Base-by-base conservation (phyloP, 2,888 invertebrate species). In the Gymnosoma rotundatum region DNA sequence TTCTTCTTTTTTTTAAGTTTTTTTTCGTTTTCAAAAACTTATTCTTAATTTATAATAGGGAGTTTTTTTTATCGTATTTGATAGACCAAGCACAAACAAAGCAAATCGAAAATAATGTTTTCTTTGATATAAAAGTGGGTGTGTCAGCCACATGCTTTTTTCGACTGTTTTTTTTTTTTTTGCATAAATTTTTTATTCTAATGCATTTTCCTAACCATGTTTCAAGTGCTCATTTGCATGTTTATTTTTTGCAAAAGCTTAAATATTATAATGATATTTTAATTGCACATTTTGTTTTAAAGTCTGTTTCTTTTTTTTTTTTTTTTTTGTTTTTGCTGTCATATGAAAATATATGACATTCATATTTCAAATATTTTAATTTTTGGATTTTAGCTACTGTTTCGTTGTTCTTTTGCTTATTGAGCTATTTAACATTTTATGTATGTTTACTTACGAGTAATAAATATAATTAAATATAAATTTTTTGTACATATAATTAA, bases 211-310 rank as follows among this genome's bases (percentile, higher is more conserved):
- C 52, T 60, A 21, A 16, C 14, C 42, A 69, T 56, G 32, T 5
- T 50, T 54, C 61, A 66, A 58, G 25, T 25, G 14, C 48, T 75
- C 48, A 83, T 79, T 70, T 48, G 70, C 78, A 52, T 66, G 60
- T 54, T 45, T 66, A 20, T 72, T 50, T 56, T 32, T 32, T 32
- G 32, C 6, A 50, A 66, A 56, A 32, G 20, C 54, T 54, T 42
- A 72, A 75, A 60, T 83, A 83, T 75, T 79, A 75, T 61, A 83
- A 83, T 83, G 72, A 72, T 70, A 75, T 83, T 79, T 79, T 79
- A 83, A 83, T 83, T 79, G 79, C 52, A 50, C 50, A 63, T 69
- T 83, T 83, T 64, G 52, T 66, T 66, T 67, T 54, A 60, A 7
- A 3, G 16, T 42, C 36, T 50, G 21, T 54, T 61, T 69, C 10